Evolutionary conservation across 1,140 invertebrate species (phyloP), one percentile per base, ranked within the genome.

Genomic region (Pseudomyrmex pallidus): DNA sequence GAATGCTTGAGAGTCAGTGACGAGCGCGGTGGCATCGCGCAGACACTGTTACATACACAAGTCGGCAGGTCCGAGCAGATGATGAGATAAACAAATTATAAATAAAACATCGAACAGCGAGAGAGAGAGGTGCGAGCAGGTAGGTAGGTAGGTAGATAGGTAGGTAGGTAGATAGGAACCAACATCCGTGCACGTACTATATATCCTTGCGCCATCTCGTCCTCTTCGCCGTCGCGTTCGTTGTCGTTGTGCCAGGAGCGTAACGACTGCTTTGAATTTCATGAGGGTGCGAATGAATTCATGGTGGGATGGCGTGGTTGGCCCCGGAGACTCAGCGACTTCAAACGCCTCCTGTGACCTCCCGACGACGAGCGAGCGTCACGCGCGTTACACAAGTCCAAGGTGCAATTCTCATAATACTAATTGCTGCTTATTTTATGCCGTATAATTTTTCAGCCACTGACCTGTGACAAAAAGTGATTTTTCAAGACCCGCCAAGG

Each of bases 201-300:
- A 52, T 52, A 67, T 67, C 46, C 57, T 2, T 74, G 68, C 85
- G 50, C 61, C 64, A 50, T 72, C 59, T 68, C 46, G 52, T 74
- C 48, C 62, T 63, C 63, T 66, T 85, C 50, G 56, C 50, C 77
- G 48, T 68, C 62, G 83, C 48, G 17, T 54, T 86, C 87, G 85
- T 87, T 85, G 88, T 87, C 82, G 85, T 89, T 82, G 87, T 76
- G 87, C 87, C 88, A 89, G 88, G 85, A 90, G 89, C 86, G 91
- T 92, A 92, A 93, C 91, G 90, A 92, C 91, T 92, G 91, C 91
- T 93, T 93, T 93, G 91, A 93, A 93, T 92, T 93, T 92, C 90
- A 89, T 90, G 90, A 90, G 88, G 90, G 89, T 88, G 84, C 89
- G 91, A 92, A 93, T 92, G 91, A 92, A 93, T 93, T 92, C 90